phyloP scores from a whole-genome alignment of 2,797 vertebrate genomes.

The Erethizon dorsatum region DNA sequence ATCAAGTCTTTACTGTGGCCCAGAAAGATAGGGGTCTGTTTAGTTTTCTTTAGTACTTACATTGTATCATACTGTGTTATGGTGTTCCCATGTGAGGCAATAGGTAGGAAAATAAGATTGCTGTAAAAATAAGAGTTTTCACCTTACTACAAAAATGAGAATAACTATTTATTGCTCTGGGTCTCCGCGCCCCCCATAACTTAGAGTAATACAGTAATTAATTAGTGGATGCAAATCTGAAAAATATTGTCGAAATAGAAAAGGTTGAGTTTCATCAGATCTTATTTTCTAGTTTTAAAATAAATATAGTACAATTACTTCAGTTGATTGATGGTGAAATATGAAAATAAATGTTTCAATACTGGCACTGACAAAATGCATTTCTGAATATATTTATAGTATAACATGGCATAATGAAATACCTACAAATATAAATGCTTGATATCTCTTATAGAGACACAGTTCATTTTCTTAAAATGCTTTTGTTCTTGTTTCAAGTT shows the following conservation, averaged over 20 bases:
- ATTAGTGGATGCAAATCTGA: constrained; percentile 61
- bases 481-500: constrained; percentile 72
- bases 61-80: constrained; percentile 70
- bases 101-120: constrained; percentile 70
- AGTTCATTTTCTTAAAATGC: constrained; percentile 58
- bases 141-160: constrained; percentile 59
- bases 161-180: background rate
- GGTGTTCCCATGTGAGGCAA: constrained; percentile 82
- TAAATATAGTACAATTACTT: constrained; percentile 40
- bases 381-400: constrained; percentile 57
- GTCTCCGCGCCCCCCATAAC: background rate
- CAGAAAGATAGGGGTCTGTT: constrained; percentile 36
- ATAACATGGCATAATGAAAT: constrained; percentile 17
- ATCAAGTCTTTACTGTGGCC: constrained; percentile 70
- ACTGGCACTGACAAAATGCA: constrained; percentile 45
- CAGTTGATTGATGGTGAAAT: constrained; percentile 55
- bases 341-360: constrained; percentile 64
- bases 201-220: constrained; percentile 47
- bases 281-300: constrained; percentile 73
- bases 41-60: constrained; percentile 68
- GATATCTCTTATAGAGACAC: constrained; percentile 16
- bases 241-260: constrained; percentile 53
- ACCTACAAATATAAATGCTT: constrained; percentile 14
- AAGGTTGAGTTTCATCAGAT: constrained; percentile 66
- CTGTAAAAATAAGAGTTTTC: constrained; percentile 72